Base-by-base conservation (phyloP, 2,797 vertebrate species). In the Dendrocincla tyrannina region DNA sequence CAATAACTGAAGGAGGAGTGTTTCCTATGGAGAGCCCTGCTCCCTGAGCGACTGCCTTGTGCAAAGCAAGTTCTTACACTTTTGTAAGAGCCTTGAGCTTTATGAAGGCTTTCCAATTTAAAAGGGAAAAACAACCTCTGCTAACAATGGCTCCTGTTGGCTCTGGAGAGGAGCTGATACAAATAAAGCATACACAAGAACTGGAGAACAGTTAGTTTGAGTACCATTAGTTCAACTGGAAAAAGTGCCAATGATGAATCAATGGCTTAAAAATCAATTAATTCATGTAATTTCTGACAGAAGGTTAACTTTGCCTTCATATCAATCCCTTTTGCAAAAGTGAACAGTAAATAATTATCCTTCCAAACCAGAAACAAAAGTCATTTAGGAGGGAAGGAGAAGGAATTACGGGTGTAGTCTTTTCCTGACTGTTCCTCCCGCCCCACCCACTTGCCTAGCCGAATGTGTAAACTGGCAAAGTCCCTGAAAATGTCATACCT, bases 81-180 rank as follows among this genome's bases (percentile, higher is more conserved):
- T 47, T 10, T 11, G 6, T 6, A 12, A 33, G 53, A 55, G 53
- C 62, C 50, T 44, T 5, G 4, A 69, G 53, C 30, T 70, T 56
- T 5, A 35, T 17, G 23, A n/a, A 32, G 64, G 17, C 41, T 49
- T 68, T 81, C 82, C 35, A 66, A 0, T 8, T 5, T 17, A 12
- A 27, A 44, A 19, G 5, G 42, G 12, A 19, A 52, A 47, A 55
- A 49, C 10, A 64, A 62, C 24, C 20, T 58, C 66, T 24, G 6
- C 30, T 76, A 68, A 19, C 0, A 6, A 30, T 16, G 33, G 9
- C 23, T 74, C 17, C 18, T 2, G 0, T 9, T 33, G 60, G 62
- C 47, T 78, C 56, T 69, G 50, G 30, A 72, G 37, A 63, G 6
- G 3, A 63, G 33, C 27, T 62, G 58, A 25, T 32, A 32, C 41